Base-by-base conservation (phyloP, 2,888 invertebrate genomes). In the Epinotia demarniana region DNA sequence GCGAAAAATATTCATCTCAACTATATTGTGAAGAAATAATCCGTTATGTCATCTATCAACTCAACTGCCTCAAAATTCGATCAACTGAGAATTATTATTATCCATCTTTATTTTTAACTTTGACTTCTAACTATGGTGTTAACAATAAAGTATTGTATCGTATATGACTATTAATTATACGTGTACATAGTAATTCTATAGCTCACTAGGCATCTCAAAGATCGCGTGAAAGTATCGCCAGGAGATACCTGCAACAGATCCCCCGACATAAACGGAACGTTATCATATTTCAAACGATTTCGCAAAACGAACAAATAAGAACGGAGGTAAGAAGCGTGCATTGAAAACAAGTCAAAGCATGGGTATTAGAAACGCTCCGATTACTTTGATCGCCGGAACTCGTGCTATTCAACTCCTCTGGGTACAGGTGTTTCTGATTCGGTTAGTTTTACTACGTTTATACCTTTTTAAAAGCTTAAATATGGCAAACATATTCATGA, bases 301-400 rank as follows among this genome's bases (percentile, higher is more conserved):
- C 92, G 92, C 91, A 93, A 93, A 93, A 92, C 92, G 90, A 92
- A 92, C 91, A 92, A 93, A 91, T 89, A 93, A 90, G 92, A 93
- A 91, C 89, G 88, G 84, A 91, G 92, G 92, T 91, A 92, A 93
- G 92, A 93, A 92, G 91, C 92, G 92, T 93, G 92, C 93, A 92
- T 92, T 93, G 93, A 93, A 93, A 94, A 91, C 87, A 89, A 93
- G 89, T 92, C 92, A 90, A 91, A 93, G 92, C 92, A 92, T 91
- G 91, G 90, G 91, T 94, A 94, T 93, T 93, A 93, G 92, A 93
- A 93, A 93, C 92, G 93, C 92, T 93, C 93, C 93, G 92, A 91
- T 93, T 93, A 92, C 93, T 90, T 89, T 90, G 92, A 85, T 85
- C 83, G 86, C 88, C 85, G 86, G 83, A 84, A 83, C 82, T 81